Conservation (phyloP, 2,113 vertebrate species). For the Panthera uncia region DNA sequence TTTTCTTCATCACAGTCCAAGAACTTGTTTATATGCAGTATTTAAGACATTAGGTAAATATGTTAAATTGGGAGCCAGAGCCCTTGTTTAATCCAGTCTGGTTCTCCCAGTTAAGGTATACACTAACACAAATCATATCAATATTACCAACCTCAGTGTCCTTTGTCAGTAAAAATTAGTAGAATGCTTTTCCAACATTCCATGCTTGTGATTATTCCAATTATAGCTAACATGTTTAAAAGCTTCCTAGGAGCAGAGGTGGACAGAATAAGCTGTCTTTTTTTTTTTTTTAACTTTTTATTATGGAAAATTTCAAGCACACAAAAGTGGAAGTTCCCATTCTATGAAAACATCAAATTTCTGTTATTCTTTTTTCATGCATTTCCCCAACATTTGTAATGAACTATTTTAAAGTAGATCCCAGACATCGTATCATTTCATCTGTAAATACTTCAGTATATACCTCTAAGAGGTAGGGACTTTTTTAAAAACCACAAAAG, state of each 20-base stretch:
- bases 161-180: slow-evolving; percentile 37
- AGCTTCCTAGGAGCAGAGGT: neutral
- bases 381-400: neutral
- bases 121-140: neutral
- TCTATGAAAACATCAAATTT: neutral
- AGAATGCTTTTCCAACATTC: slow-evolving; percentile 19
- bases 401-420: slow-evolving; percentile 10
- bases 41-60: slow-evolving; percentile 55
- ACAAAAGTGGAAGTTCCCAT: neutral
- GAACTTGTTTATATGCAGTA: slow-evolving; percentile 27
- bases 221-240: neutral
- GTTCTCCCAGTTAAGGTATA: neutral
- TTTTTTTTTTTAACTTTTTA: neutral
- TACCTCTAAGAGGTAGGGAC: neutral
- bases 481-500: neutral
- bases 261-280: neutral
- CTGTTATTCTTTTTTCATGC: neutral
- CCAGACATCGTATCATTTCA: neutral
- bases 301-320: slow-evolving; percentile 31
- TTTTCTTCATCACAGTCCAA: slow-evolving; percentile 17
- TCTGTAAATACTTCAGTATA: neutral
- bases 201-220: neutral
- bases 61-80: neutral
- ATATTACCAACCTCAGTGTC: neutral
- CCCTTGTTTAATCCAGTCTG: neutral